A percentile compares a stretch with the other conserved stretches of the same genome.
Evolutionary conservation across 1,140 invertebrate species (phyloP).

Genomic region (Drosophila takahashii): DNA sequence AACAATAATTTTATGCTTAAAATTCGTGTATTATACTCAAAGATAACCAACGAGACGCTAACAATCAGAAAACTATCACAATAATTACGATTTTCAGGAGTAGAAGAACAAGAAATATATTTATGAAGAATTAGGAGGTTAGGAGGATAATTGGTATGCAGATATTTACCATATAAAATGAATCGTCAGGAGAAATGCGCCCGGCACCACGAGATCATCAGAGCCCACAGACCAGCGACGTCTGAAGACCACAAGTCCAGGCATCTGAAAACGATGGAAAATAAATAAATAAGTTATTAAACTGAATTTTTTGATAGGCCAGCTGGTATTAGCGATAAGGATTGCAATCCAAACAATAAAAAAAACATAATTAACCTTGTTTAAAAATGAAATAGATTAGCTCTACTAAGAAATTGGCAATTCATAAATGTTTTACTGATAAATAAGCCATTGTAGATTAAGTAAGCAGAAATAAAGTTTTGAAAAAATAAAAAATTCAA

Average conservation of each 20-base stretch:
- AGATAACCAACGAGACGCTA: slow-evolving; percentile 86
- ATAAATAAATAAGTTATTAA: neutral
- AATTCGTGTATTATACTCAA: slow-evolving; percentile 87
- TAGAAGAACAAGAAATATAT: slow-evolving; percentile 18
- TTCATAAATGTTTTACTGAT: neutral
- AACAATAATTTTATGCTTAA: slow-evolving; percentile 88
- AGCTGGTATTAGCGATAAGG: too few species aligned
- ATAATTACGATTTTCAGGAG: too few species aligned
- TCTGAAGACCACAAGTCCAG: slow-evolving; percentile 93
- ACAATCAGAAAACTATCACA: slow-evolving; percentile 76
- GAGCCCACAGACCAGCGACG: slow-evolving; percentile 95
- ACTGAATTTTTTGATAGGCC: neutral
- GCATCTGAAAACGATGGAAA: slow-evolving; percentile 87
- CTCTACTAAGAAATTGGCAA: too few species aligned
- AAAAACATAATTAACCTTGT: too few species aligned
- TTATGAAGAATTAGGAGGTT: neutral
- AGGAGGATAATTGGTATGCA: neutral
- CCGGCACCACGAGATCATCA: slow-evolving; percentile 95
- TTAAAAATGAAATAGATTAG: neutral
- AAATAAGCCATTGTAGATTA: neutral
- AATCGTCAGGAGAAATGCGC: slow-evolving; percentile 90
- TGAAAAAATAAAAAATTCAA: neutral
- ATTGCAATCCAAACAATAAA: too few species aligned
- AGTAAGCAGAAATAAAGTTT: neutral
- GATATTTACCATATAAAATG: slow-evolving; percentile 91